phyloP scores from a whole-genome alignment of 2,797 vertebrate genomes.

The Sebastes ruberrimus region DNA sequence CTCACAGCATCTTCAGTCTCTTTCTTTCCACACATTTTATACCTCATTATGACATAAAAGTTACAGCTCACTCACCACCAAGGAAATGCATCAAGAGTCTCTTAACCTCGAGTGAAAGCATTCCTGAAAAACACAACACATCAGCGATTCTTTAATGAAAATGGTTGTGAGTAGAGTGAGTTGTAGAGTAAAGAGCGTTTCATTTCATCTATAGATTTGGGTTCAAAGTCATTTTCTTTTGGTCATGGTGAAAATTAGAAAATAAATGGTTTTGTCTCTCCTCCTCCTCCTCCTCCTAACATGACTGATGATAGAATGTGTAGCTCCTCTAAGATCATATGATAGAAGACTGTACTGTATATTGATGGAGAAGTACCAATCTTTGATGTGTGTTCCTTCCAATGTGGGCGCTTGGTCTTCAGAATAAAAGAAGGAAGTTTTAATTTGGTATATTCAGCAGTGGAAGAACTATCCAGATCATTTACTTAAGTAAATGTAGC shows the following conservation, averaged over 20 bases:
- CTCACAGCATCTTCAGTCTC: neutral
- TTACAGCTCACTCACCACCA: neutral
- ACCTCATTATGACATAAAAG: conserved; percentile 16
- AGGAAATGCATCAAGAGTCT: conserved; percentile 24
- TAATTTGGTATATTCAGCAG: neutral
- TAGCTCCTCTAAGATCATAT: neutral
- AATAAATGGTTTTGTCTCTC: conserved; percentile 38
- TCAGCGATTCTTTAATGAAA: conserved; percentile 61
- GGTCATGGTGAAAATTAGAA: conserved; percentile 45
- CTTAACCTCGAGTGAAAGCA: conserved; percentile 21
- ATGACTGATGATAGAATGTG: neutral
- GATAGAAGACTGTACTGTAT: neutral
- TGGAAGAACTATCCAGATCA: neutral
- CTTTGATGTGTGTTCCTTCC: neutral
- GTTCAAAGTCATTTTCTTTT: conserved; percentile 23
- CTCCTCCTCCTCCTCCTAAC: neutral
- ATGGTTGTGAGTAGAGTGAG: conserved; percentile 4
- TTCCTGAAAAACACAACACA: conserved; percentile 28
- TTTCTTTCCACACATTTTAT: neutral
- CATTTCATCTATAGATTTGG: conserved; percentile 42
- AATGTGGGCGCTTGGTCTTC: neutral
- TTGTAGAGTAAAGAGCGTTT: conserved; percentile 43
- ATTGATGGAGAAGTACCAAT: neutral
- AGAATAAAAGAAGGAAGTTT: neutral
- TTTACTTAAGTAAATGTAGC: neutral